A percentile compares a stretch with the other conserved stretches of the same genome.
phyloP scores from a whole-genome alignment of 1,140 invertebrate species.

The Amphibalanus amphitrite region DNA sequence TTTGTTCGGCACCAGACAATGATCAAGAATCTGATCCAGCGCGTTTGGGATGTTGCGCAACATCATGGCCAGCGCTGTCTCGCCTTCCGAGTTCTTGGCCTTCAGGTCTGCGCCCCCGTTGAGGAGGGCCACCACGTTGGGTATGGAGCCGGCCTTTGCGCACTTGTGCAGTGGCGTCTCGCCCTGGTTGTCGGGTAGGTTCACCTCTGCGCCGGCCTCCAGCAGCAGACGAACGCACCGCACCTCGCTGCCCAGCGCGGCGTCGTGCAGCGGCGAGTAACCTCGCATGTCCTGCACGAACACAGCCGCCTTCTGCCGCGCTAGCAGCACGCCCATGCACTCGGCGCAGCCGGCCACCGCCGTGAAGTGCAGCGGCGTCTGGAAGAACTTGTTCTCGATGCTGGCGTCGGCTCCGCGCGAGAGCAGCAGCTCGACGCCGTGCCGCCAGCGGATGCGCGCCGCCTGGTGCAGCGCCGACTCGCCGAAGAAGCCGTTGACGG shows the following conservation, averaged over 20 bases:
- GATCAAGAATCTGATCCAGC: conserved; percentile 17
- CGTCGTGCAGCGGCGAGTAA: conserved; percentile 41
- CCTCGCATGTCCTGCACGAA: conserved; percentile 32
- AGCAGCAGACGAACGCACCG: conserved; percentile 37
- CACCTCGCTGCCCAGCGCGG: conserved; percentile 35
- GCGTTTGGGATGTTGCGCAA: conserved; percentile 17
- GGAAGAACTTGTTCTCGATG: conserved; percentile 34
- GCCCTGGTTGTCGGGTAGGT: conserved; percentile 35
- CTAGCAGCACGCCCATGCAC: conserved; percentile 32
- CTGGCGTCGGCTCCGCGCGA: conserved; percentile 31
- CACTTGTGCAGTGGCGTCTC: conserved; percentile 36
- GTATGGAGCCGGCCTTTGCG: conserved; percentile 27
- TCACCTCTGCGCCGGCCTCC: conserved; percentile 37
- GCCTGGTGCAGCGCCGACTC: conserved; percentile 40
- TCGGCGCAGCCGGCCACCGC: conserved; percentile 32
- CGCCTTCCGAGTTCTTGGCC: conserved; percentile 19
- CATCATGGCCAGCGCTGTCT: conserved; percentile 16
- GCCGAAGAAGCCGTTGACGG: conserved; percentile 18
- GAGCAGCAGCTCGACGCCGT: conserved; percentile 34
- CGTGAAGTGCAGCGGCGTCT: conserved; percentile 41
- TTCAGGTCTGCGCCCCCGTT: conserved; percentile 28
- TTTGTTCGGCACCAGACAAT: conserved; percentile 18
- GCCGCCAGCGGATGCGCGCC: conserved; percentile 32
- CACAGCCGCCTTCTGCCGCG: conserved; percentile 29
- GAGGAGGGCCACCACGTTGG: conserved; percentile 30